Percentiles rank a stretch among this genome's conserved stretches.
phyloP scores from a whole-genome alignment of 2,888 invertebrate genomes.

The Dryobotodes eremita region DNA sequence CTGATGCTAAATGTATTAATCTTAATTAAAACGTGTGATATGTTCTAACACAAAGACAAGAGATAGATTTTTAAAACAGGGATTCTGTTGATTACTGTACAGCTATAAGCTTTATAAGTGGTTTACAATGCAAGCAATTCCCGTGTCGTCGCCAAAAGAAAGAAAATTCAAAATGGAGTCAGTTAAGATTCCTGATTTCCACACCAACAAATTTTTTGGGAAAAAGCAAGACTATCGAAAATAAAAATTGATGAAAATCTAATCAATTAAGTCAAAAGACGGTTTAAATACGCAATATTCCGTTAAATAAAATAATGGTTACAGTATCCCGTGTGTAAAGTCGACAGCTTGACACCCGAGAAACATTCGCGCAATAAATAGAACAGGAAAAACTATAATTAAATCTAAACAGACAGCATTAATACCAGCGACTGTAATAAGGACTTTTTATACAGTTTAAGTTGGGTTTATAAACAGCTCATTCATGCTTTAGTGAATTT shows the following conservation, averaged over 20 bases:
- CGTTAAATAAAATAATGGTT: background rate
- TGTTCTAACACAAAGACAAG: background rate
- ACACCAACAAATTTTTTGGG: background rate
- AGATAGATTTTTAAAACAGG: background rate
- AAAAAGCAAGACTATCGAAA: background rate
- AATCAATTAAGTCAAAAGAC: background rate
- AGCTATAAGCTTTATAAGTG: slow-evolving; percentile 1
- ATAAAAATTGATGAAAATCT: background rate
- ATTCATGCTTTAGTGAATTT: slow-evolving; percentile 3
- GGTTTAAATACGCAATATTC: background rate
- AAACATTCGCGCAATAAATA: slow-evolving; percentile 36
- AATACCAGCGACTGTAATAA: background rate
- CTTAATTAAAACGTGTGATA: background rate
- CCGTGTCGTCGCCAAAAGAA: background rate
- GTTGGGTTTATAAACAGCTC: background rate
- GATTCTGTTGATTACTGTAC: background rate
- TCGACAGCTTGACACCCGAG: slow-evolving; percentile 20
- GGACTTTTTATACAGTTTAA: background rate
- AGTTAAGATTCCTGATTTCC: background rate
- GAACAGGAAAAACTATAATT: slow-evolving; percentile 42
- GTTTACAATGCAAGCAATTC: background rate
- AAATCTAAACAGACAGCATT: slow-evolving; percentile 16
- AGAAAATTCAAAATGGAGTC: background rate
- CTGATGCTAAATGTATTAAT: background rate
- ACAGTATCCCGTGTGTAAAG: background rate